Evolutionary conservation across 2,888 invertebrate genomes (phyloP), one percentile per base, ranked within the genome.

Genomic region (Urechis unicinctus): DNA sequence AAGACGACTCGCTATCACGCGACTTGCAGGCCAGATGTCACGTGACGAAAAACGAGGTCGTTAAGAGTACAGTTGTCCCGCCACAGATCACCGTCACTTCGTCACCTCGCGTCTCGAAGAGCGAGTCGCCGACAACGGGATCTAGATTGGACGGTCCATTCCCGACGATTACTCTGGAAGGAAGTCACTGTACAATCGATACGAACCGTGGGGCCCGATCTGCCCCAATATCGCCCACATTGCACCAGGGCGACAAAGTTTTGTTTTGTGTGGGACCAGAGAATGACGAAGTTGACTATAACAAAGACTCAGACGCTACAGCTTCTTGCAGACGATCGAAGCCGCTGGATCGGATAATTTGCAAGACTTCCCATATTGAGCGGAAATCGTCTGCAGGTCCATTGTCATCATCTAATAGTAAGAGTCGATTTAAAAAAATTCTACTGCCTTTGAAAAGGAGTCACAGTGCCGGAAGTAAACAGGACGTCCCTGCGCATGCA

Each of bases 391-490:
- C 52, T 9, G 51, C 36, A 50, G 3, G 4, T 31, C 22, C 29
- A 2, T 13, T 17, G 36, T 17, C 36, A 17, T 36, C 36, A 17
- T 13, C 9, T 36, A 43, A 46, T 22, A 45, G 54, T n/a, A 51
- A 52, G 26, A 53, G 52, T 21, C 43, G 61, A 6, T 59, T 61
- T 47, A 56, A 59, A 48, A 59, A 56, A 43, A 54, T 59, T 26
- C 43, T 61, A 29, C 42, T 52, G n/a, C 58, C 58, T 43, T 54
- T 69, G 9, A 63, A 68, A 22, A 56, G 74, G 29, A 72, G 72
- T 56, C 71, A 72, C 53, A 93, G 86, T 79, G 74, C 75, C 3
- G 78, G 78, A 24, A 73, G 75, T 61, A 71, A 71, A 25, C 73
- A 75, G 56, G 75, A 78, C 54, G 69, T 77, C 2, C 74, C 78